Conservation (phyloP, 1,140 invertebrate genomes). For the Magallana angulata region DNA sequence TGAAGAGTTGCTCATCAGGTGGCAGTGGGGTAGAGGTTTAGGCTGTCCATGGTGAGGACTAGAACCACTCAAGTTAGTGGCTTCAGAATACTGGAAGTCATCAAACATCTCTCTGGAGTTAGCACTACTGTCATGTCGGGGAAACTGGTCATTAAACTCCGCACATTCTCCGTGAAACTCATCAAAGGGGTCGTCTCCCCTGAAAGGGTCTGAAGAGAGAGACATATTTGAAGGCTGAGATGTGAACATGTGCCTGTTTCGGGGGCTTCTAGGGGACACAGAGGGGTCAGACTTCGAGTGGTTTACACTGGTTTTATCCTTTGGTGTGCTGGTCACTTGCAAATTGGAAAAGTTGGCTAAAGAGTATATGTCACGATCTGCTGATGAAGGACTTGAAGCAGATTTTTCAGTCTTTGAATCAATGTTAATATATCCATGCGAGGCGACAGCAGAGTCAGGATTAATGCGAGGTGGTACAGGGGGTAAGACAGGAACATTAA, state of each 20-base stretch:
- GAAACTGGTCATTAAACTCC: constrained; percentile 34
- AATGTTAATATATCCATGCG: constrained; percentile 50
- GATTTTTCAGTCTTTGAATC: constrained; percentile 49
- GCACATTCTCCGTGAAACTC: constrained; percentile 52
- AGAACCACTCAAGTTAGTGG: constrained; percentile 5
- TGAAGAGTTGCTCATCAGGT: constrained; percentile 15
- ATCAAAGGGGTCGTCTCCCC: constrained; percentile 59
- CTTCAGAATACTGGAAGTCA: not conserved
- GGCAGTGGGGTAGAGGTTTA: constrained; percentile 47
- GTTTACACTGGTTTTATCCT: not conserved
- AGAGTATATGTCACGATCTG: constrained; percentile 35
- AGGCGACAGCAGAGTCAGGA: not conserved
- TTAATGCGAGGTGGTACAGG: not conserved
- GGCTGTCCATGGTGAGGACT: constrained; percentile 49
- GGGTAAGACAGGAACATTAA: not conserved
- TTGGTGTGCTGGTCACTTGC: constrained; percentile 4
- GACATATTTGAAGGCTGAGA: constrained; percentile 25
- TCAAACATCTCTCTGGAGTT: not conserved
- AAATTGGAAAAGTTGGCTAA: constrained; percentile 25
- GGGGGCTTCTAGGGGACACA: not conserved
- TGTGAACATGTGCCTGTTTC: not conserved
- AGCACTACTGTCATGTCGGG: not conserved
- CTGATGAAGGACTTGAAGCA: not conserved
- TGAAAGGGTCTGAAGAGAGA: constrained; percentile 55
- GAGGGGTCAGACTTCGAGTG: not conserved